Base-by-base conservation (phyloP, 2,888 invertebrate genomes). In the Luffia ferchaultella region DNA sequence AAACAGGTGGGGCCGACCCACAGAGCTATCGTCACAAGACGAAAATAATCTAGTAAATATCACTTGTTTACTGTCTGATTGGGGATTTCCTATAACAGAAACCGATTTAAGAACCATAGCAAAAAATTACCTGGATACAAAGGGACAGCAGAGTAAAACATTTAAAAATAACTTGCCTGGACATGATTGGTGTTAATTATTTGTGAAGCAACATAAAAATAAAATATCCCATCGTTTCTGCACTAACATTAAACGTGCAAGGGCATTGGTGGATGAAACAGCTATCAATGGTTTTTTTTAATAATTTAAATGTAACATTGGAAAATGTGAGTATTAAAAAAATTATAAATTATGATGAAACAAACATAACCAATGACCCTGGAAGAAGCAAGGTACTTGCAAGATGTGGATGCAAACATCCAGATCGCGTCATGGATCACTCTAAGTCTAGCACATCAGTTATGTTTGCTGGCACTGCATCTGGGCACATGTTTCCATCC, bases 401-500 rank as follows among this genome's bases (percentile, higher is more conserved):
- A 2, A 16, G 49, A 16, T 16, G 49, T 15, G n/a, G 19, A 17
- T 50, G 49, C 19, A 50, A 50, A 30, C 20, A 49, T 43, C 45
- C 49, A 17, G 44, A 49, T 18, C 15, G 49, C 16, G 48, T 52
- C 9, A 47, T 54, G 5, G 48, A 54, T 18, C 45, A 18, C 1
- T 48, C 50, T 18, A 53, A 55, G 42, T 50, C 51, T 2, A 46
- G 16, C 18, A 19, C 20, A 2, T 51, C 53, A 2, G 49, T 55
- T 43, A 55, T 55, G 53, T 50, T 55, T 46, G 53, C 53, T 20
- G 53, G 50, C 1, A 30, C 51, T 42, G 54, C 50, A 3, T n/a
- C 18, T 16, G 53, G 54, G n/a, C 40, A 16, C 45, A 16, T 48
- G 16, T 49, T 55, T 17, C 51, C 54, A 46, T 53, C 54, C 12